Conservation (phyloP, 2,888 invertebrate genomes). For the Nymphalis c-album region DNA sequence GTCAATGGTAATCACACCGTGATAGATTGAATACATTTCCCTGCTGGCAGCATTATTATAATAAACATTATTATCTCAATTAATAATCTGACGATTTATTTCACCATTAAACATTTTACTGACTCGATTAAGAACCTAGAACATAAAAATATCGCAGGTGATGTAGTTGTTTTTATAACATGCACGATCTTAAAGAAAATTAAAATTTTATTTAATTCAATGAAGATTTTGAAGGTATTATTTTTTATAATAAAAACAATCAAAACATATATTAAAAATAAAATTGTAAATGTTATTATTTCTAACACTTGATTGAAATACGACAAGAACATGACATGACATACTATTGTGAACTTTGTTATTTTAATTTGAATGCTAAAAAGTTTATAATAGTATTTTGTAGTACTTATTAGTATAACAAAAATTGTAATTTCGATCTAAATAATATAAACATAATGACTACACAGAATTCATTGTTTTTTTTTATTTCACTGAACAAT, state of each 20-base stretch:
- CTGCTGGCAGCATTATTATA: constrained; percentile 15
- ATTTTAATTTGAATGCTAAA: too few relatives aligned
- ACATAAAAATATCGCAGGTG: constrained; percentile 2
- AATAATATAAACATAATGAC: too few relatives aligned
- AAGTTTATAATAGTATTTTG: too few relatives aligned
- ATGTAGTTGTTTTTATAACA: neutral
- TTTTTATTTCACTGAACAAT: neutral
- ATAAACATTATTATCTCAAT: constrained; percentile 55
- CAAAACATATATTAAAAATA: too few relatives aligned
- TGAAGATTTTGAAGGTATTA: neutral
- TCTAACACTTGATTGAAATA: too few relatives aligned
- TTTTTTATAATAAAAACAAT: too few relatives aligned
- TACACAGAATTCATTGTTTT: neutral
- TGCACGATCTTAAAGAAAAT: neutral
- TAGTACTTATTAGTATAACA: too few relatives aligned
- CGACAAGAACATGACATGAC: too few relatives aligned
- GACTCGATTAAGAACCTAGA: constrained; percentile 4
- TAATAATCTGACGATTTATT: constrained; percentile 48
- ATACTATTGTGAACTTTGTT: too few relatives aligned
- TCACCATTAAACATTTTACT: constrained; percentile 14
- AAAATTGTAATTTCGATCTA: too few relatives aligned
- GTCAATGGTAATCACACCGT: constrained; percentile 57
- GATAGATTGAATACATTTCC: constrained; percentile 40
- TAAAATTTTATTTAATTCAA: neutral
- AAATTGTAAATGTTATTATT: too few relatives aligned